A percentile compares a stretch with the other conserved stretches of the same genome.
These are phyloP conservation scores for Ferdinandea cuprea DNA, from an alignment of 2,888 invertebrate species.

Conservation along the genomic window DNA sequence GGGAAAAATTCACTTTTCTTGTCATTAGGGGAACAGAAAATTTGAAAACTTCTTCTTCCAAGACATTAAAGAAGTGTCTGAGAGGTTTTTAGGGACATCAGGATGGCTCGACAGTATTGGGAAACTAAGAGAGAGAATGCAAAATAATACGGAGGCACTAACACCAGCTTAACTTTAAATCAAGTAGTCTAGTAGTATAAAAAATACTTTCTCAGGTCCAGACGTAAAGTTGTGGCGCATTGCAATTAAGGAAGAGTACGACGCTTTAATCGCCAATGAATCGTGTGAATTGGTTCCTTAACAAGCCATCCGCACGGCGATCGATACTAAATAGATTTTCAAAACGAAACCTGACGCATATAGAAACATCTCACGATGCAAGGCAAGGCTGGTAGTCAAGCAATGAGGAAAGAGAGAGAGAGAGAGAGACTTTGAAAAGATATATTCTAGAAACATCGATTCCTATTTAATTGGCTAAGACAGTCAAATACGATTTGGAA, in stretches of 20 bases:
- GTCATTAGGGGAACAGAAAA: too few relatives aligned
- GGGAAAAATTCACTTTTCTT: too few relatives aligned
- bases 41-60: too few relatives aligned
- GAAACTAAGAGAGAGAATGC: too few relatives aligned
- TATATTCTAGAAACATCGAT: slow-evolving; percentile 25
- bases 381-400: neutral
- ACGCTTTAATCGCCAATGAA: slow-evolving; percentile 14
- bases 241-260: slow-evolving; percentile 39
- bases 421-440: slow-evolving; percentile 16
- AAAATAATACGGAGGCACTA: too few relatives aligned
- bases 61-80: too few relatives aligned
- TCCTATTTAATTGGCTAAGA: slow-evolving; percentile 18
- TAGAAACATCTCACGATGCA: neutral
- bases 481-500: slow-evolving; percentile 22
- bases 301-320: neutral
- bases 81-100: too few relatives aligned
- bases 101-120: too few relatives aligned
- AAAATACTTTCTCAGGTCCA: too few relatives aligned
- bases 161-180: too few relatives aligned
- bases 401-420: neutral
- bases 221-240: slow-evolving; percentile 29
- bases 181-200: too few relatives aligned
- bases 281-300: neutral
- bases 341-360: neutral
- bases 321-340: neutral